Base-by-base conservation (phyloP, 92 coral and sea anemone species). In the Phenganax marumi region DNA sequence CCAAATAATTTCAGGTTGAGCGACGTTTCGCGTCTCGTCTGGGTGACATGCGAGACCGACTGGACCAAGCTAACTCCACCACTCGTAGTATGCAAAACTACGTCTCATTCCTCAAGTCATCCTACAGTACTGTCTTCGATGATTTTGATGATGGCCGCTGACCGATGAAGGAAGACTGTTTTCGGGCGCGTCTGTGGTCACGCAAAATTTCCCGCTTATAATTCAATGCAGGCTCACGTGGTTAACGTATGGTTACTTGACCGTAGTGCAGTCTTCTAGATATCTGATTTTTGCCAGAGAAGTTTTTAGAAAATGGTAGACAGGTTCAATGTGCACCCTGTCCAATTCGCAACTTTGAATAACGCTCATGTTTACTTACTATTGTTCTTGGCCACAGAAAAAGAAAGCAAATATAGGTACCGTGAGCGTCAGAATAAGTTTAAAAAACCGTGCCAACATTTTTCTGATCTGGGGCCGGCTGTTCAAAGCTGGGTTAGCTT, bases 31-130 rank as follows among this genome's bases (percentile, higher is more conserved):
- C 91, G 84, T 92, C 97, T 73, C 93, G 93, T 79, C 84, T 96
- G 25, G 89, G 87, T 76, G 99, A 96, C 89, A 96, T 96, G 99
- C 89, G 97, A 23, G 99, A 96, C 76, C 91, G 99, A 9, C 88
- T 96, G 7, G 99, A 96, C 63, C 99, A 96, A 70, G 99, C 99
- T 0, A 96, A 96, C 91, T 91, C 97, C 73, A 96, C 99, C 3
- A 96, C 99, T n/a, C 86, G 99, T 10, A 92, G 99, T 82, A 96
- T 96, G 99, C 99, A 96, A 83, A 96, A 92, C 84, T 96, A 96
- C 82, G 99, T 96, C 10, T 89, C 99, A 3, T 96, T 96, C 83
- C 92, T 96, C 43, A 96, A 96, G 86, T 91, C 97, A 8, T 96
- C 99, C 24, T 96, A 96, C 88, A 81, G 97, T 26, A 92, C 89